Conservation (phyloP, 37 sponge, comb jelly and placozoan species). For the Spongia lamella region DNA sequence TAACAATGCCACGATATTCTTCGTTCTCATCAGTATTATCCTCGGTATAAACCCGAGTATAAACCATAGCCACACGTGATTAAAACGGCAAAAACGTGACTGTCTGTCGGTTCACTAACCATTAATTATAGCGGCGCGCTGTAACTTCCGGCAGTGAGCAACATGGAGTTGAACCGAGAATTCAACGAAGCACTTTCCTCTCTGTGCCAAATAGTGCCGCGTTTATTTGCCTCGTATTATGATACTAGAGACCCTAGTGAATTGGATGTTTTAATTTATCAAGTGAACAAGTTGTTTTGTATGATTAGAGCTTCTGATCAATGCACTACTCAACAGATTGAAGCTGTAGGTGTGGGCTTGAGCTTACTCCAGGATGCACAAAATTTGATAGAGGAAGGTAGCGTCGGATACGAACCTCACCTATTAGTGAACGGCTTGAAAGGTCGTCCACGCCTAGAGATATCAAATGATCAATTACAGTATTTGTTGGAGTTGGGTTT, state of each 20-base stretch:
- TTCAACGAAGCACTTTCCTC: neutral
- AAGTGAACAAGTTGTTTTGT: neutral
- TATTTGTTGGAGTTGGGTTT: constrained; percentile 27
- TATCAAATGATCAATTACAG: constrained; percentile 19
- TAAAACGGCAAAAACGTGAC: too few relatives aligned
- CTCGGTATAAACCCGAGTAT: too few relatives aligned
- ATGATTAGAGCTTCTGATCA: neutral
- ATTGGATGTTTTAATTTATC: neutral
- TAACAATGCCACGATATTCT: too few relatives aligned
- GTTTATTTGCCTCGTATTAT: neutral
- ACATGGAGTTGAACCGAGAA: too few relatives aligned
- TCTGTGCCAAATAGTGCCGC: neutral
- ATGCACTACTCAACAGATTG: neutral
- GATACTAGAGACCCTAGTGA: neutral
- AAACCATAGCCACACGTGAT: too few relatives aligned
- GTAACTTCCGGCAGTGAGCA: too few relatives aligned
- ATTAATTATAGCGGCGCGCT: too few relatives aligned
- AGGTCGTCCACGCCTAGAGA: constrained; percentile 39
- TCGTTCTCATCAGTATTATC: too few relatives aligned
- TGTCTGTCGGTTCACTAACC: too few relatives aligned
- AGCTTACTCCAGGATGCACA: neutral
- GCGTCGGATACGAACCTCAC: too few relatives aligned
- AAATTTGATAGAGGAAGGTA: too few relatives aligned
- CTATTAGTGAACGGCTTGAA: neutral
- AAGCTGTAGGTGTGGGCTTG: neutral